Percentiles rank a stretch among this genome's conserved stretches.
phyloP scores from a whole-genome alignment of 2,888 invertebrate genomes.

The Drosophila hawaiiensis region DNA sequence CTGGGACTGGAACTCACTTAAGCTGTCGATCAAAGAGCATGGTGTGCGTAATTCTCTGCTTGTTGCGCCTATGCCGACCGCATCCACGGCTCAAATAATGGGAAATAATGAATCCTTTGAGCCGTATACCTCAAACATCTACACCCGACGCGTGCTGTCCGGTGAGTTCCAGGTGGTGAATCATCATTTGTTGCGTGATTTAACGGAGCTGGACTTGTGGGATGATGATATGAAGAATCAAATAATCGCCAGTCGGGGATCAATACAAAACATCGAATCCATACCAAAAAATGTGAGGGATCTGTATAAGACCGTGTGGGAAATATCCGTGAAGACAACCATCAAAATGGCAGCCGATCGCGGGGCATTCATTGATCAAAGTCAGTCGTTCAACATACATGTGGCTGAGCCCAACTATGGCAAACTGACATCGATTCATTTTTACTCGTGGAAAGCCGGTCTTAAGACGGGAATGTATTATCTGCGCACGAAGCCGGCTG shows the following conservation, averaged over 20 bases:
- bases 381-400: slow-evolving; percentile 98
- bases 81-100: slow-evolving; percentile 99
- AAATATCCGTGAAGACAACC: slow-evolving; percentile 96
- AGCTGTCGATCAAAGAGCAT: slow-evolving; percentile 93
- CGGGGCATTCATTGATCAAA: slow-evolving; percentile 99
- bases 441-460: slow-evolving; percentile 98
- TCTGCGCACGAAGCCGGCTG: slow-evolving; percentile 97
- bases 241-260: slow-evolving; percentile 96
- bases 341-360: slow-evolving; percentile 99
- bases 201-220: slow-evolving; percentile 97
- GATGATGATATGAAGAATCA: slow-evolving; percentile 97
- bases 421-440: slow-evolving; percentile 98
- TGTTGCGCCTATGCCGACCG: slow-evolving; percentile 99
- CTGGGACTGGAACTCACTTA: slow-evolving; percentile 95
- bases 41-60: slow-evolving; percentile 97
- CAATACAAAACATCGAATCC: slow-evolving; percentile 93
- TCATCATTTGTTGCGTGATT: slow-evolving; percentile 96
- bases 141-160: slow-evolving; percentile 95
- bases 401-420: slow-evolving; percentile 97
- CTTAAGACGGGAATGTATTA: slow-evolving; percentile 99
- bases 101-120: slow-evolving; percentile 99
- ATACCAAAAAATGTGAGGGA: slow-evolving; percentile 94
- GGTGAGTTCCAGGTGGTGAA: slow-evolving; percentile 99
- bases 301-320: slow-evolving; percentile 98
- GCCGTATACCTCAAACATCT: slow-evolving; percentile 99